Conservation (phyloP, 2,888 invertebrate species). For the Psylliodes chrysocephalus region DNA sequence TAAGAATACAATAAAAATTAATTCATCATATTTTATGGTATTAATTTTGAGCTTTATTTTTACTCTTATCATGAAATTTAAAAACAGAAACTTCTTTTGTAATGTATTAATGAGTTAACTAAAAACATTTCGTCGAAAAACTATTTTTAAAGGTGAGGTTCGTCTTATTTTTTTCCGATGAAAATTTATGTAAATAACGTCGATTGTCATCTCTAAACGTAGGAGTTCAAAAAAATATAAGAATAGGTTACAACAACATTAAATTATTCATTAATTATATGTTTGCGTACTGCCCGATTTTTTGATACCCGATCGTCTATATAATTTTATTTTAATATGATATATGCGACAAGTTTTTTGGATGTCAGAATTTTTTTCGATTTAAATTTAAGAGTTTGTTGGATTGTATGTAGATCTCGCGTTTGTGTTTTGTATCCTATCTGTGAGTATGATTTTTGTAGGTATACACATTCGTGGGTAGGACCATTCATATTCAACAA, state of each 20-base stretch:
- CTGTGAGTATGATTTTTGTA: not conserved
- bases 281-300: not conserved
- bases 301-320: not conserved
- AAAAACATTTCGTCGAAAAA: not conserved
- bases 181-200: not conserved
- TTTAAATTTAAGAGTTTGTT: not conserved
- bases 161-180: not conserved
- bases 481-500: not conserved
- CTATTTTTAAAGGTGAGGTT: not conserved
- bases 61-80: no score
- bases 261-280: not conserved
- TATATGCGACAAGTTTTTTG: not conserved
- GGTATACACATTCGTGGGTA: not conserved
- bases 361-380: not conserved
- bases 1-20: no score
- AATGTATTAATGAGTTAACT: no score
- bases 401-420: slow-evolving; percentile 5
- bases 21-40: no score
- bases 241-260: not conserved
- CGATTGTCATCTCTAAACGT: not conserved
- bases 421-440: no score
- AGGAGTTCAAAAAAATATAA: not conserved
- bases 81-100: no score
- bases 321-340: not conserved
- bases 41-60: not conserved